Conservation (phyloP, 35 echinoderm and acorn worm species). For the Patiria miniata region DNA sequence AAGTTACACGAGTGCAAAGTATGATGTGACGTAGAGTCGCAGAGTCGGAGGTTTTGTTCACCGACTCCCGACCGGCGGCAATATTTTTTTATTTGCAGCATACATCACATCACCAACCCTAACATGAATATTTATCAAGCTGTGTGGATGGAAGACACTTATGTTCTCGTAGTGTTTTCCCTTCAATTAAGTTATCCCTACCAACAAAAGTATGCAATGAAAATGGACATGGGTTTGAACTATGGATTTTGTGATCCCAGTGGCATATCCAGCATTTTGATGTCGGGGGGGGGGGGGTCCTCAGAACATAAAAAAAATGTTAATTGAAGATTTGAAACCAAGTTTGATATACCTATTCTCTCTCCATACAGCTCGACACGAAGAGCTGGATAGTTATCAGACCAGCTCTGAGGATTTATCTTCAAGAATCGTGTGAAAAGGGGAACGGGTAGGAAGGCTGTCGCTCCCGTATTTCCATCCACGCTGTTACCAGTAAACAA, state of each 20-base stretch:
- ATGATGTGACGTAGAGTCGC: neutral
- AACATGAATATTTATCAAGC: no score
- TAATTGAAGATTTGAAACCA: no score
- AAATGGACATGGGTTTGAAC: no score
- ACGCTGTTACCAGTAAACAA: neutral
- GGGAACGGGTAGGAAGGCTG: neutral
- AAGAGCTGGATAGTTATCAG: neutral
- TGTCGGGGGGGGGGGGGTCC: no score
- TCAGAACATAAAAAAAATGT: no score
- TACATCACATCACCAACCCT: neutral
- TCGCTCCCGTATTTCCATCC: neutral
- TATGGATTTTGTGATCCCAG: no score
- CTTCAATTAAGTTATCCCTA: no score
- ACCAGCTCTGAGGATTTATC: conserved; percentile 11
- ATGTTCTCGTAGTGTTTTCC: no score
- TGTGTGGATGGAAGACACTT: no score
- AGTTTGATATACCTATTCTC: neutral
- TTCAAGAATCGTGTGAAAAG: neutral
- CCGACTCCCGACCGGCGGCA: neutral
- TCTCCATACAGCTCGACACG: conserved; percentile 15
- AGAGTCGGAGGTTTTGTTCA: neutral
- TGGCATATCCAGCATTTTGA: no score
- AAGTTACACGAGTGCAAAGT: neutral
- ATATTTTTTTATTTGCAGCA: neutral
- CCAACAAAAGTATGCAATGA: no score